These are phyloP conservation scores for Cyanoramphus novaezelandiae DNA, from an alignment of 2,113 vertebrate species.

Conservation along the genomic window DNA sequence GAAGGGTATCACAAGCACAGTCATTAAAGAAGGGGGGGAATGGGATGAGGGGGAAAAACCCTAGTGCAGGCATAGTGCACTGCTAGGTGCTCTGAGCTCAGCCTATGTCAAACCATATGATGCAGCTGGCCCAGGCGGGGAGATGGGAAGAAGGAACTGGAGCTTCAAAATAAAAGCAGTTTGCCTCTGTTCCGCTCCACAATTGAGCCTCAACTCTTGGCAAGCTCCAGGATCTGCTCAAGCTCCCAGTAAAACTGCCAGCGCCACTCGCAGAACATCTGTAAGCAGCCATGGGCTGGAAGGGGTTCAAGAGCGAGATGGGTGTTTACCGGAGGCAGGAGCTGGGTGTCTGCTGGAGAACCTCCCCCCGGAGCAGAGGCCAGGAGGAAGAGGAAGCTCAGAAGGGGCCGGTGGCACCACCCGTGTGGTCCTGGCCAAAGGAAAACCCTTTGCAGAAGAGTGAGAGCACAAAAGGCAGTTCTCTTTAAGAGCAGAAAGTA, in stretches of 20 bases:
- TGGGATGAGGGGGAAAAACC: background rate
- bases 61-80: background rate
- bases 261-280: constrained; percentile 28
- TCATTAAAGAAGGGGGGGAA: background rate
- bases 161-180: constrained; percentile 55
- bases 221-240: constrained; percentile 14
- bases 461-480: background rate
- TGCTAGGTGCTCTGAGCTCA: background rate
- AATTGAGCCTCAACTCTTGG: constrained; percentile 43
- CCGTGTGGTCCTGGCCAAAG: background rate
- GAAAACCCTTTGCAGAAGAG: background rate
- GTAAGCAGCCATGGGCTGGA: constrained; percentile 26
- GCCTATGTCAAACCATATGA: background rate
- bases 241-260: constrained; percentile 28
- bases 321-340: background rate
- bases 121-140: background rate
- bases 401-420: background rate
- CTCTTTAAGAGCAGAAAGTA: background rate
- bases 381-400: constrained; percentile 39
- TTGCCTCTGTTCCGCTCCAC: constrained; percentile 31
- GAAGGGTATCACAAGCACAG: background rate
- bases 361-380: background rate
- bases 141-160: background rate
- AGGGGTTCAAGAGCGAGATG: background rate
- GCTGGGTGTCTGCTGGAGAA: constrained; percentile 23